phyloP scores from a whole-genome alignment of 2,113 vertebrate species.

The Oreocharis arfaki region DNA sequence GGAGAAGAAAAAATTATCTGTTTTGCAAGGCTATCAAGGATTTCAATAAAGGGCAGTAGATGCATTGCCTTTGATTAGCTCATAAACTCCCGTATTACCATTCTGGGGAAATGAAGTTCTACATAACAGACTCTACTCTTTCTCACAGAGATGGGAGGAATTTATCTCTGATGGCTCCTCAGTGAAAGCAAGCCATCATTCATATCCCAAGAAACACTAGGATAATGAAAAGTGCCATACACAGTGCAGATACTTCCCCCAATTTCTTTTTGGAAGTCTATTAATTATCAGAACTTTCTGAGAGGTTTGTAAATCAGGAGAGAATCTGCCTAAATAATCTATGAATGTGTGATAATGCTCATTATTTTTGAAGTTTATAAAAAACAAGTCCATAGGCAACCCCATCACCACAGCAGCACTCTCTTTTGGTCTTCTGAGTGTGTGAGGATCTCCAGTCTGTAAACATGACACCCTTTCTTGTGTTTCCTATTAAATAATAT shows the following conservation, averaged over 20 bases:
- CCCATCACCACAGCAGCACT: not conserved
- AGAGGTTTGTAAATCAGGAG: not conserved
- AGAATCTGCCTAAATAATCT: not conserved
- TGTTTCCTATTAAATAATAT: not conserved
- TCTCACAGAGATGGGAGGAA: not conserved
- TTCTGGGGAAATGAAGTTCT: not conserved
- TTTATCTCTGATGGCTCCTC: constrained; percentile 2
- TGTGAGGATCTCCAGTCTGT: not conserved
- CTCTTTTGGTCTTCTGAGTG: not conserved
- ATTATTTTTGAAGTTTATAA: not conserved
- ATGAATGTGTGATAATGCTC: not conserved
- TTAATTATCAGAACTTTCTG: not conserved
- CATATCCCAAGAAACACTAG: not conserved
- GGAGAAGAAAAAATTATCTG: not conserved
- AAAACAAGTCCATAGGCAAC: not conserved
- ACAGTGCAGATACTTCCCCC: not conserved
- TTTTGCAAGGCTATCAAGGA: not conserved
- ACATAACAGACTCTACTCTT: not conserved
- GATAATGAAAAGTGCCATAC: not conserved
- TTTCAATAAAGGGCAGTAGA: constrained; percentile 4
- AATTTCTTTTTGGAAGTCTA: not conserved
- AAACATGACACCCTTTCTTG: not conserved
- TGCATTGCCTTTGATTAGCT: not conserved
- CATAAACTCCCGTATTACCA: not conserved
- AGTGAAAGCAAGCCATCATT: not conserved